Evolutionary conservation across 1,140 invertebrate genomes (phyloP).

Genomic region (Caenorhabditis latens): DNA sequence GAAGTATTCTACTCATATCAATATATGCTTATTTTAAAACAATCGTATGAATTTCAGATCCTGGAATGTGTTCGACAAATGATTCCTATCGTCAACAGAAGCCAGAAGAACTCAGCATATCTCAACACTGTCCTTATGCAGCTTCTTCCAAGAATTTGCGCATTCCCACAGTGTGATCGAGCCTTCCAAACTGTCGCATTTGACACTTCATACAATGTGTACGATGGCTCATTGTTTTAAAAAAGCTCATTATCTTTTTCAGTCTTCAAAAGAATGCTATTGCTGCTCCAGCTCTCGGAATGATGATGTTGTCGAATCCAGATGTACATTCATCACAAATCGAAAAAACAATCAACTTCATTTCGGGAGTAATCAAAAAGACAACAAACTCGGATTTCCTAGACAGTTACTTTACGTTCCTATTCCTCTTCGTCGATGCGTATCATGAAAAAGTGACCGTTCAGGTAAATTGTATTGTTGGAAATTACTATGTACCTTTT

Average conservation of each 20-base stretch:
- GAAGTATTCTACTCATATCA: neutral
- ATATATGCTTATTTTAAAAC: too few relatives aligned
- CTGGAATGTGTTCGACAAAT: slow-evolving; percentile 6
- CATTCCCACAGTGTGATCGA: slow-evolving; percentile 25
- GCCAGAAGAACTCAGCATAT: neutral
- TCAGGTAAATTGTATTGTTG: neutral
- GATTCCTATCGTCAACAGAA: neutral
- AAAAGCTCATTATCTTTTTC: neutral
- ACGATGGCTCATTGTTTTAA: neutral
- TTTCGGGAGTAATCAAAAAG: slow-evolving; percentile 13
- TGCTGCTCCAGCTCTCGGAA: slow-evolving; percentile 46
- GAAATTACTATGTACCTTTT: too few relatives aligned
- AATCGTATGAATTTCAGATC: neutral
- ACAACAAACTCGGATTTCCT: slow-evolving; percentile 8
- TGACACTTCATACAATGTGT: slow-evolving; percentile 33
- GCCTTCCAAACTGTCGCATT: slow-evolving; percentile 8
- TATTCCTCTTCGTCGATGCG: slow-evolving; percentile 42
- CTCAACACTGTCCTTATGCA: slow-evolving; percentile 39
- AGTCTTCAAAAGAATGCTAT: slow-evolving; percentile 7
- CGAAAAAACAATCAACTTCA: slow-evolving; percentile 7
- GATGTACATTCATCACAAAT: slow-evolving; percentile 16
- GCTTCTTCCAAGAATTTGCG: slow-evolving; percentile 31
- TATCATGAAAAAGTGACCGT: slow-evolving; percentile 38
- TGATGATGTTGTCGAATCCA: slow-evolving; percentile 47
- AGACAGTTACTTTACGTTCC: slow-evolving; percentile 47